A percentile compares a stretch with the other conserved stretches of the same genome.
Evolutionary conservation across 1,140 invertebrate species (phyloP).

Genomic region (Cherax quadricarinatus): DNA sequence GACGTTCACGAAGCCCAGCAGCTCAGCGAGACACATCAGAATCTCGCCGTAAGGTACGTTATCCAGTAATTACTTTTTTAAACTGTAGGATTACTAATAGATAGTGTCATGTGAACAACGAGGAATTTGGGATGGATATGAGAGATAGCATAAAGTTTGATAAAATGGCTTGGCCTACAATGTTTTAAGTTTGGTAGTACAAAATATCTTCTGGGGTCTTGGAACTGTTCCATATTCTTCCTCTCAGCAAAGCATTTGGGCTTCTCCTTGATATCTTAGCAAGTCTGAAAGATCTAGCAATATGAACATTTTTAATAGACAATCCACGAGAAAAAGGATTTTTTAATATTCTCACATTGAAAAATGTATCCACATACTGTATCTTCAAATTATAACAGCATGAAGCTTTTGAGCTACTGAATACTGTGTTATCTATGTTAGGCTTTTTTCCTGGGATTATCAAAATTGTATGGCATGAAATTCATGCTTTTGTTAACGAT

Average conservation of each 20-base stretch:
- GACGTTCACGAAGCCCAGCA: constrained; percentile 53
- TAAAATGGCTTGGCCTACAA: constrained; percentile 46
- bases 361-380: neutral
- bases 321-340: neutral
- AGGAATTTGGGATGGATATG: constrained; percentile 41
- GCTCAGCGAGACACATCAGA: constrained; percentile 35
- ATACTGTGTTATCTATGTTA: neutral
- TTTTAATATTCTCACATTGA: neutral
- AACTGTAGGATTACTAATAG: constrained; percentile 14
- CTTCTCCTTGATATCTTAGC: neutral
- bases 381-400: neutral
- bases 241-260: neutral
- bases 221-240: neutral
- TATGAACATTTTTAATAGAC: constrained; percentile 14
- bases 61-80: neutral
- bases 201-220: neutral
- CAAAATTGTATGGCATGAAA: neutral
- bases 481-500: neutral
- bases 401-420: neutral
- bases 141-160: constrained; percentile 39
- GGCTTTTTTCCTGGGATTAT: neutral
- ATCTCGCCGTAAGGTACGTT: constrained; percentile 55
- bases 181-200: constrained; percentile 34
- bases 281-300: constrained; percentile 2
- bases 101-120: constrained; percentile 37